phyloP scores from a whole-genome alignment of 2,113 vertebrate species.

The Sporophila hypoxantha region DNA sequence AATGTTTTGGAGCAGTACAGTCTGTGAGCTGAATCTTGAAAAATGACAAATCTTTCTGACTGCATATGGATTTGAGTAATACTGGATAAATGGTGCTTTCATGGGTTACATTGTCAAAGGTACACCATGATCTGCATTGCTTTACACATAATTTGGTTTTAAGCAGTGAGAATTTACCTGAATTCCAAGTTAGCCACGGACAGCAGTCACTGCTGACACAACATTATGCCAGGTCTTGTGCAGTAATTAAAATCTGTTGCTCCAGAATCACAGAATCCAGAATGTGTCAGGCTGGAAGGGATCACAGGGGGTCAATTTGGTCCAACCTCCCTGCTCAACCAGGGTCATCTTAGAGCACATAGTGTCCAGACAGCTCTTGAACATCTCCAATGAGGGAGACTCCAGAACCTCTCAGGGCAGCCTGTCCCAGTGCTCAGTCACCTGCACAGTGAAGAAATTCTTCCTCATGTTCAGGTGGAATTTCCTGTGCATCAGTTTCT shows the following conservation, averaged over 20 bases:
- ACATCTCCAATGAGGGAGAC: not conserved
- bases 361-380: not conserved
- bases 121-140: not conserved
- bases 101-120: not conserved
- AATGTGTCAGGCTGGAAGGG: not conserved
- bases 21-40: not conserved
- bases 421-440: accelerated
- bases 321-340: not conserved
- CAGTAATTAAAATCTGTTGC: not conserved
- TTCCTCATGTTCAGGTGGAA: not conserved
- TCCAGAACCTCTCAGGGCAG: not conserved
- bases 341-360: not conserved
- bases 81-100: not conserved
- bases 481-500: not conserved
- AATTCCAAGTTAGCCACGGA: not conserved
- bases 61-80: not conserved
- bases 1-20: slow-evolving; percentile 15
- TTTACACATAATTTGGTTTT: not conserved
- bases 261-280: not conserved
- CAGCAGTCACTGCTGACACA: not conserved
- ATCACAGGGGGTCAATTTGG: not conserved
- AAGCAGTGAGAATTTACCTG: not conserved
- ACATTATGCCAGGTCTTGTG: not conserved
- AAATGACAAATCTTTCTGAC: not conserved
- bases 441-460: accelerated